These are phyloP conservation scores for Zonotrichia leucophrys DNA, from an alignment of 2,113 vertebrate genomes.

Conservation along the genomic window DNA sequence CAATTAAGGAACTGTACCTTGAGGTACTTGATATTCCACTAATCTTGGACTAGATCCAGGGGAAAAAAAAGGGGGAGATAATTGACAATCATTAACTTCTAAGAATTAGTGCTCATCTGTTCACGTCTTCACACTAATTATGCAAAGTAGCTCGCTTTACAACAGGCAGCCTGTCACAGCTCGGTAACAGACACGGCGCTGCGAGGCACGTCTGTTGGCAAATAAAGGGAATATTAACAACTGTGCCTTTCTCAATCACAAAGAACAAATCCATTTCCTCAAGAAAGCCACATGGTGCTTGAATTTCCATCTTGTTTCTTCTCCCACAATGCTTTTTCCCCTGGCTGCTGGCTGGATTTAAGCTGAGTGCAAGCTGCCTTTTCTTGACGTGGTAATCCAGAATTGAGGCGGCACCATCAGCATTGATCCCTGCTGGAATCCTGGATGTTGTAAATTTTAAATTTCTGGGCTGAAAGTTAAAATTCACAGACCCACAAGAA, in stretches of 20 bases:
- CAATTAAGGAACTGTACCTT: background rate
- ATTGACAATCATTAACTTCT: constrained; percentile 44
- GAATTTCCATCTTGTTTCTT: background rate
- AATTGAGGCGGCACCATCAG: accelerated
- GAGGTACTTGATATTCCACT: background rate
- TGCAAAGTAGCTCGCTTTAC: constrained; percentile 9
- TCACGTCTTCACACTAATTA: constrained; percentile 31
- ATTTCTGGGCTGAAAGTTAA: background rate
- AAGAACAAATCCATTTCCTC: background rate
- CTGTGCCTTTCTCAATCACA: background rate
- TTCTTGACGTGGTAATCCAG: background rate
- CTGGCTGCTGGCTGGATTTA: background rate
- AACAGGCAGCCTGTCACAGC: background rate
- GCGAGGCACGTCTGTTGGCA: background rate
- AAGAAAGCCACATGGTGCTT: background rate
- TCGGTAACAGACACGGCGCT: background rate
- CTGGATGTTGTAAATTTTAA: background rate
- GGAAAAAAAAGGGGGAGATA: background rate
- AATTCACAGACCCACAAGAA: background rate
- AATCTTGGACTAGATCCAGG: background rate
- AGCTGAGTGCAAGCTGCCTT: background rate
- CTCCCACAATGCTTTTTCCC: accelerated
- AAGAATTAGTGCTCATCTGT: constrained; percentile 45
- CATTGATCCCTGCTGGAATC: background rate
- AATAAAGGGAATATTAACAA: background rate